Conservation (phyloP, 92 coral and sea anemone species). For the Phenganax stokvisi region DNA sequence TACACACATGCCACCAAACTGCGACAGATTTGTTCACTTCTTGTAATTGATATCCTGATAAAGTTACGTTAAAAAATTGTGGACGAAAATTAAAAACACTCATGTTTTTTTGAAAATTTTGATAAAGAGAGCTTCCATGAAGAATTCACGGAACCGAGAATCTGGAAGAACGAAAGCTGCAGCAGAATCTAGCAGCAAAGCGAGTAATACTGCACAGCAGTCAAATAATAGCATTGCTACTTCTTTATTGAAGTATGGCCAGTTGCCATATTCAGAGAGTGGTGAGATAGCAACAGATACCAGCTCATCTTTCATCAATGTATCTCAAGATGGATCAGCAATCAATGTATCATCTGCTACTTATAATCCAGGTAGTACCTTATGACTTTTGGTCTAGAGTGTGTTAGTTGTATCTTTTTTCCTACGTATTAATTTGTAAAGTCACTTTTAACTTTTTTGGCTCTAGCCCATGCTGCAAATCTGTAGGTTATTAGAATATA, state of each 20-base stretch:
- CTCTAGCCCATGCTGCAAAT: too few species aligned
- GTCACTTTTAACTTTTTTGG: too few species aligned
- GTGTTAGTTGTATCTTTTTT: too few species aligned
- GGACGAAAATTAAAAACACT: too few species aligned
- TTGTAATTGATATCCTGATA: too few species aligned
- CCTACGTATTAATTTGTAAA: too few species aligned
- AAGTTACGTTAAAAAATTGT: too few species aligned
- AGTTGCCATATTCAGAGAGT: slow-evolving; percentile 27
- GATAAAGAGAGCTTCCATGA: slow-evolving; percentile 12
- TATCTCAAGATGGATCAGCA: slow-evolving; percentile 31
- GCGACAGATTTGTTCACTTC: too few species aligned
- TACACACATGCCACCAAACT: too few species aligned
- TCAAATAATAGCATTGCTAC: slow-evolving; percentile 1
- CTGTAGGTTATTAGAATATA: too few species aligned
- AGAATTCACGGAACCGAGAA: slow-evolving; percentile 31
- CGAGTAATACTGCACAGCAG: slow-evolving; percentile 8
- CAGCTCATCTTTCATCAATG: slow-evolving; percentile 21
- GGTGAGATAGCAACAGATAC: slow-evolving; percentile 27
- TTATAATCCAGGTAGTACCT: slow-evolving; percentile 16
- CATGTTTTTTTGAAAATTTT: neutral
- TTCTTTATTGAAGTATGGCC: slow-evolving; percentile 22
- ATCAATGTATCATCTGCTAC: slow-evolving; percentile 31
- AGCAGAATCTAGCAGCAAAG: neutral
- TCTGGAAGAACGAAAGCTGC: neutral
- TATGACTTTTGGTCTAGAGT: too few species aligned